Evolutionary conservation across 2,113 vertebrate genomes (phyloP), one percentile per base, ranked within the genome.

Genomic region (Tricholaema leucomelas): DNA sequence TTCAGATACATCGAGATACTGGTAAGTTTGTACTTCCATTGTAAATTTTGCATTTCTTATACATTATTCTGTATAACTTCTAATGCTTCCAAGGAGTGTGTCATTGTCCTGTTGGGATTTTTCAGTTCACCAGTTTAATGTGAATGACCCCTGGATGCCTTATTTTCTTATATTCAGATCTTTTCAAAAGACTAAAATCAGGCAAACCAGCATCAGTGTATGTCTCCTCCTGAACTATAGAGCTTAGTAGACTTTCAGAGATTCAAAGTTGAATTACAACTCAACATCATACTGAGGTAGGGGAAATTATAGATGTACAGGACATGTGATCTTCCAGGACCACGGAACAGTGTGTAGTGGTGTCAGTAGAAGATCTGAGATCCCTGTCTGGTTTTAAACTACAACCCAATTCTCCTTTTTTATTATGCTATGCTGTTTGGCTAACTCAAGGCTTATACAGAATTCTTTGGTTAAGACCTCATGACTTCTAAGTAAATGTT

Each of bases 341-440:
- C 54, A 16, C 8, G 5, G 79, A 30, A 55, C 48, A 82, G 28
- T 48, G 31, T 48, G n/a, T 48, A 28, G 52, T 46, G 28, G 17
- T 88, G 48, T 82, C 78, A 81, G 58, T 40, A 60, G 50, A 38
- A 92, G 15, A 33, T 81, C 65, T 65, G 71, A 83, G 65, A 65
- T 77, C 30, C 81, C 28, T 82, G 33, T 38, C 75, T 36, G 21
- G n/a, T 23, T 48, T 76, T 91, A 42, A 15, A 4, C 61, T 59
- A 36, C 46, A 92, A 56, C 72, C 30, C 21, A 70, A 16, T 85
- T 91, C 65, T 82, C 20, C 20, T 42, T 92, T 92, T 90, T 91
- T 21, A 40, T 30, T 55, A 3, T 0, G 0, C 30, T 40, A 3
- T 8, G 2, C 21, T 44, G n/a, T 72, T 71, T n/a, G 72, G 46